phyloP scores from a whole-genome alignment of 2,797 vertebrate species.

The Amblyopsis hoosieri region DNA sequence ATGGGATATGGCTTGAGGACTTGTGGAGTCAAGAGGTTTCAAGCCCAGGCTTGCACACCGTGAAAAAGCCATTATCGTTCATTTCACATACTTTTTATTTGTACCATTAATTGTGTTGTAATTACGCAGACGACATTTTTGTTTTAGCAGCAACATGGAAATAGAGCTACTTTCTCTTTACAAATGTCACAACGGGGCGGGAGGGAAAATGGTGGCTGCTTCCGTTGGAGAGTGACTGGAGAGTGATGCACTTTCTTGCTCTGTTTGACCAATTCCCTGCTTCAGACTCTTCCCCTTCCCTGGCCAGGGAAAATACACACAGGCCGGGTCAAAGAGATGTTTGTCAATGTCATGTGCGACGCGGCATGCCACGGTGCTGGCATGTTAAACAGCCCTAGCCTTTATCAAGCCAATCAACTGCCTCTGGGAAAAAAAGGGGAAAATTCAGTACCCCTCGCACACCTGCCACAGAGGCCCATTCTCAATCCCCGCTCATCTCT shows the following conservation, averaged over 20 bases:
- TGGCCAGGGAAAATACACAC: constrained; percentile 60
- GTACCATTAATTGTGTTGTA: constrained; percentile 61
- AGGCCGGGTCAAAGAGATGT: constrained; percentile 77
- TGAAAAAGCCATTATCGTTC: constrained; percentile 71
- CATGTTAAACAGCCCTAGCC: constrained; percentile 71
- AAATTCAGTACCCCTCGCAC: constrained; percentile 58
- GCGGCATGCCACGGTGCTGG: constrained; percentile 57
- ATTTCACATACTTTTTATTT: constrained; percentile 72
- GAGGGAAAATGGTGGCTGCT: constrained; percentile 33
- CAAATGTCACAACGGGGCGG: constrained; percentile 53
- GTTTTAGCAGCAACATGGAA: constrained; percentile 57
- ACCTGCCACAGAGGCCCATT: constrained; percentile 68
- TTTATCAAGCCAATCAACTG: constrained; percentile 67
- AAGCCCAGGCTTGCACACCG: constrained; percentile 66
- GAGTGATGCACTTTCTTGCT: constrained; percentile 13
- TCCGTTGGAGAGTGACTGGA: constrained; percentile 15
- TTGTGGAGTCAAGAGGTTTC: constrained; percentile 74
- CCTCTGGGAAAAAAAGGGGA: constrained; percentile 56
- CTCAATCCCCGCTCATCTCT: constrained; percentile 46
- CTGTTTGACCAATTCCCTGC: constrained; percentile 2
- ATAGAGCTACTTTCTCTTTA: constrained; percentile 40
- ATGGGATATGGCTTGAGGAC: constrained; percentile 60
- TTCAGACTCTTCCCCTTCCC: constrained; percentile 1
- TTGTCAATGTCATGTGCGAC: constrained; percentile 78
- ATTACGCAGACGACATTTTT: constrained; percentile 63